Conservation (phyloP, 2,113 vertebrate genomes). For the Dryoscopus gambensis region DNA sequence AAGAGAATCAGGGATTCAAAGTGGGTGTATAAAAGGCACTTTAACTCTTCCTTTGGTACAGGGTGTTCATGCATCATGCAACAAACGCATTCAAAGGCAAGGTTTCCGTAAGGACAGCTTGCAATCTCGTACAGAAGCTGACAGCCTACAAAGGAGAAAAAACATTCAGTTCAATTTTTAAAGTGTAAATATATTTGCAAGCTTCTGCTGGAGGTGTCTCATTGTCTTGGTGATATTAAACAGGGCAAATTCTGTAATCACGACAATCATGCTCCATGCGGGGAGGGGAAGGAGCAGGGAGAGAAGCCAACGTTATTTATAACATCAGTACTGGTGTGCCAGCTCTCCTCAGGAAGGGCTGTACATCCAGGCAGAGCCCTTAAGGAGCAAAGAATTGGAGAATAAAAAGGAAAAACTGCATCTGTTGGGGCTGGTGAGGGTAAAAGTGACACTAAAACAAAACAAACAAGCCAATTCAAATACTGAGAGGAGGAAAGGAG, state of each 20-base stretch:
- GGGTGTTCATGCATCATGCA: background rate
- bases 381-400: background rate
- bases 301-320: slow-evolving; percentile 6
- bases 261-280: background rate
- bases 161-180: background rate
- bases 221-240: background rate
- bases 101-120: background rate
- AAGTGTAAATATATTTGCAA: slow-evolving; percentile 2
- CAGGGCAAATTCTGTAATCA: background rate
- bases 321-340: background rate
- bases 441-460: background rate
- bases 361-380: background rate
- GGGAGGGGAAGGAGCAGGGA: background rate
- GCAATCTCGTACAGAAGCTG: background rate
- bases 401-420: slow-evolving; percentile 11
- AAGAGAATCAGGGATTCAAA: slow-evolving; percentile 14
- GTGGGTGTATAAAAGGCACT: slow-evolving; percentile 35
- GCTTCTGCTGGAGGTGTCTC: slow-evolving; percentile 20
- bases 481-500: background rate
- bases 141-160: background rate
- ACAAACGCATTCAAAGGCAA: background rate
- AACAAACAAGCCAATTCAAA: background rate
- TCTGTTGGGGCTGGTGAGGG: background rate
- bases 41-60: slow-evolving; percentile 37
- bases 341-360: slow-evolving; percentile 40